Evolutionary conservation across 1,140 invertebrate genomes (phyloP), one percentile per base, ranked within the genome.

Genomic region (Drosophila albomicans): DNA sequence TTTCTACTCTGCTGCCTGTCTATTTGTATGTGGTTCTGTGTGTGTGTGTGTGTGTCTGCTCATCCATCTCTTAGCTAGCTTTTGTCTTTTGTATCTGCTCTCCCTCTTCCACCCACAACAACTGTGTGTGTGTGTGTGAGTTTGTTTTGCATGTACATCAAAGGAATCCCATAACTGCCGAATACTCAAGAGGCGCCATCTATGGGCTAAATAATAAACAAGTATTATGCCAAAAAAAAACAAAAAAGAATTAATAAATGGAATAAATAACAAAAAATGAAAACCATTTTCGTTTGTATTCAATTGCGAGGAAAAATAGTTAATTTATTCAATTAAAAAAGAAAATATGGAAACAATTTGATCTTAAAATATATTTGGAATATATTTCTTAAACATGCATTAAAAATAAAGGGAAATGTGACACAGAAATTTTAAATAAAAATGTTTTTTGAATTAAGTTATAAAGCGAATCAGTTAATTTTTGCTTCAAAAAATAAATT

Each of bases 101-200:
- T 38, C 35, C 8, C 35, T 38, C 35, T 38, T 10, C 6, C 35
- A 8, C 35, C 35, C 35, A 38, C 35, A 38, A 38, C 35, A 38
- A 38, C 35, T 10, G 7, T 41, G 15, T 56, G 5, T 56, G 32
- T 38, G 13, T 20, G 20, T 56, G 5, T 62, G 28, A 13, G 11
- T 73, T 30, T 78, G 56, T 25, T 25, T 25, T 25, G 20, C 20
- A 25, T 66, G 45, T 74, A 45, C 67, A 41, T 67, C 1, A 70
- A 52, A 30, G 11, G 25, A 25, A 62, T 62, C 28, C 20, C 28
- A 57, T 48, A 66, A 75, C 43, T 75, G 65, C 49, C 72, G 43
- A 75, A 75, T 75, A 75, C 72, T 70, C 72, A 75, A 57, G 25
- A 16, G 15, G 25, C 41, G 6, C 41, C 41, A 43, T 56, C 11